Evolutionary conservation across 2,113 vertebrate genomes (phyloP).

Genomic region (Apodemus sylvaticus): DNA sequence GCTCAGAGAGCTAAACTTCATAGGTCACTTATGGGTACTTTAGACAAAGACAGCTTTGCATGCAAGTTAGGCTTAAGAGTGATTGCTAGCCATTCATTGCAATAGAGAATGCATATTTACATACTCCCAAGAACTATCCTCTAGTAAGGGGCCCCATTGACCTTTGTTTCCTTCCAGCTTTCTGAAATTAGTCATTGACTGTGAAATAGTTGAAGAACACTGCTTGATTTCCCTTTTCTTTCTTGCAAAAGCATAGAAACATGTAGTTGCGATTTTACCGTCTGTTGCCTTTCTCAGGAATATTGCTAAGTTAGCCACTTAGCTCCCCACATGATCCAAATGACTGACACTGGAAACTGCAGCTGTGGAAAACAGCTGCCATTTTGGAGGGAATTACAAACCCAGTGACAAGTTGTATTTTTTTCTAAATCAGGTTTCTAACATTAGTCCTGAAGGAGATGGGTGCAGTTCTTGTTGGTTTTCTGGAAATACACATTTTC

Average conservation of each 20-base stretch:
- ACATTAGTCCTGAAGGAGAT: not conserved
- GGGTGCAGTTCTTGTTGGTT: not conserved
- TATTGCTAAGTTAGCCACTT: not conserved
- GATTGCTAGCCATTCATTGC: not conserved
- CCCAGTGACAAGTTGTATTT: not conserved
- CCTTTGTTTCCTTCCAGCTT: not conserved
- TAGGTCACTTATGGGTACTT: not conserved
- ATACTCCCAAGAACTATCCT: not conserved
- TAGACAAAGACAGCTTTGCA: not conserved
- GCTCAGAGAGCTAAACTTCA: not conserved
- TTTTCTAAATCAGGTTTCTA: not conserved
- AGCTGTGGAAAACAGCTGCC: not conserved
- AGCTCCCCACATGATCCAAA: not conserved
- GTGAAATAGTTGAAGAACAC: not conserved
- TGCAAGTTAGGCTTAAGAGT: not conserved
- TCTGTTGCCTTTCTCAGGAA: not conserved
- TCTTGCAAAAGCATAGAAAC: not conserved
- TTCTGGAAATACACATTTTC: not conserved
- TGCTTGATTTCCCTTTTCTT: not conserved
- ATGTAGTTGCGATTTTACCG: not conserved
- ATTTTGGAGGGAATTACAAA: not conserved
- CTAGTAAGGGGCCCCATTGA: not conserved
- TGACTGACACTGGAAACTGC: not conserved
- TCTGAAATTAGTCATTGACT: not conserved
- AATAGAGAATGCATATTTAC: not conserved